Evolutionary conservation across 2,888 invertebrate genomes (phyloP), one percentile per base, ranked within the genome.

Genomic region (Nemoura dubitans): DNA sequence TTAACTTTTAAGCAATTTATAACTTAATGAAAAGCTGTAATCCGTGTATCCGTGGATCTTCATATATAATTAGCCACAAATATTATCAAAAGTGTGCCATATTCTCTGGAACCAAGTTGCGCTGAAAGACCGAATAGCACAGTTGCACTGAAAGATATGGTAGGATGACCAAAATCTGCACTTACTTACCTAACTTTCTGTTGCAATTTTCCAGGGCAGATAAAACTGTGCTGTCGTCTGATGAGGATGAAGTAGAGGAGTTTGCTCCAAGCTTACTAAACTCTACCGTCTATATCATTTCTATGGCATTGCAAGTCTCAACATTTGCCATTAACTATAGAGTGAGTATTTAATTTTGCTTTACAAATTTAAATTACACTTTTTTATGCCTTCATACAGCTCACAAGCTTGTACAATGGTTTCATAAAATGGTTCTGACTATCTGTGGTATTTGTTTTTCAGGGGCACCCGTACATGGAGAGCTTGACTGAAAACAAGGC

Each of bases 391-490:
- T n/a, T n/a, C n/a, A n/a, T n/a, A n/a, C n/a, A n/a, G n/a, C n/a
- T n/a, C 10, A 36, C 36, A 36, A 36, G 36, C 36, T 36, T 10
- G 36, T 78, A 1, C 59, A 59, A 7, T 59, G 3, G 21, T 21
- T 21, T 7, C 26, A 78, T 3, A 26, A 14, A 27, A 78, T 78
- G 27, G 7, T 25, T 26, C 1, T 10, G 1, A 78, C 2, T 26
- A 26, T 78, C 2, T 28, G 5, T 26, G 10, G 26, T 78, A 21
- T 25, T 78, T 78, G 26, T 21, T 91, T n/a, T 91, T 25, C 91
- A 99, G 98, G 99, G 99, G 6, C 96, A 98, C 91, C 99, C 99
- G 0, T 99, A 98, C 91, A 99, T 99, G 99, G 99, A 99, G 92
- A 97, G 98, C 90, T 93, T 99, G 85, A 93, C 93, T 82, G 97